Evolutionary conservation across 2,797 vertebrate species (phyloP).

Genomic region (Gobionotothen gibberifrons): DNA sequence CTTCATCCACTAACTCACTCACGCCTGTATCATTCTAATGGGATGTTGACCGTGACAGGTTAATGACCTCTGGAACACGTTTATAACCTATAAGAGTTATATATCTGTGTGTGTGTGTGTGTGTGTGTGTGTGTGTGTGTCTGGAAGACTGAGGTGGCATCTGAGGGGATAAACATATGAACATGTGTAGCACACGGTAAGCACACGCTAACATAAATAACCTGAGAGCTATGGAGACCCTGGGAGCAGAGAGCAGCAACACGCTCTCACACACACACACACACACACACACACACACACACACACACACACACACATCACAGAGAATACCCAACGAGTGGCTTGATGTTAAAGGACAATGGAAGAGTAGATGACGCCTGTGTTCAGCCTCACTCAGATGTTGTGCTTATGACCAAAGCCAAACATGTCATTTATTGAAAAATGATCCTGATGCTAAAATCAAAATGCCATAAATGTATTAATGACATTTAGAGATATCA

Average conservation of each 20-base stretch:
- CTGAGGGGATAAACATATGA: slow-evolving; percentile 59
- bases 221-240: slow-evolving; percentile 83
- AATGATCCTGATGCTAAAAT: no score
- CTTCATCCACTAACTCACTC: slow-evolving; percentile 9
- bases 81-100: slow-evolving; percentile 15
- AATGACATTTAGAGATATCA: no score
- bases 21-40: not conserved
- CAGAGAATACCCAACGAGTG: slow-evolving; percentile 16
- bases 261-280: slow-evolving; percentile 16
- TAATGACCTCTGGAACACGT: slow-evolving; percentile 10
- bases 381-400: slow-evolving; percentile 51
- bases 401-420: slow-evolving; percentile 65
- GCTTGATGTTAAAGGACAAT: slow-evolving; percentile 55
- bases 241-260: slow-evolving; percentile 70
- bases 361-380: slow-evolving; percentile 56
- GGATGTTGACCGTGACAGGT: slow-evolving; percentile 32
- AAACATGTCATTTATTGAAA: slow-evolving; percentile 8
- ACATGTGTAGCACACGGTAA: slow-evolving; percentile 55
- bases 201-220: slow-evolving; percentile 73
- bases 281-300: slow-evolving; percentile 21
- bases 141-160: slow-evolving; percentile 79
- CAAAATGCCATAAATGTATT: no score
- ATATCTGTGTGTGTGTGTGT: slow-evolving; percentile 15
- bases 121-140: slow-evolving; percentile 13
- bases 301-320: slow-evolving; percentile 28